Conservation (phyloP, 2,888 invertebrate species). For the Sphaerophoria taeniata region DNA sequence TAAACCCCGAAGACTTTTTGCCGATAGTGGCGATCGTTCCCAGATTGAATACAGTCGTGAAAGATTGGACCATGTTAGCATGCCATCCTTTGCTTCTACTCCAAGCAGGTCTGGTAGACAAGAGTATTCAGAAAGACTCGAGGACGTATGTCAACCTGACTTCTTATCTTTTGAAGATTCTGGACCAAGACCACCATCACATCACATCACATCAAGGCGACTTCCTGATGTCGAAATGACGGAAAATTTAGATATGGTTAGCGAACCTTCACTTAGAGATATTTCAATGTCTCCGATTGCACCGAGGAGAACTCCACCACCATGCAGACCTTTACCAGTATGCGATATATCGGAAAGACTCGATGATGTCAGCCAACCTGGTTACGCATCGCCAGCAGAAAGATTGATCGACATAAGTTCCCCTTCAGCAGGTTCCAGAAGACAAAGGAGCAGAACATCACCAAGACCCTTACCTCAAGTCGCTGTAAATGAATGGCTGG, state of each 20-base stretch:
- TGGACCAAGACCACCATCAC: neutral
- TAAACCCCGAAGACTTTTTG: conserved; percentile 14
- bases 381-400: neutral
- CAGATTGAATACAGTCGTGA: neutral
- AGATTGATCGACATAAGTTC: conserved; percentile 8
- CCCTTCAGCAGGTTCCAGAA: neutral
- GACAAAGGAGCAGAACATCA: neutral
- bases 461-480: neutral
- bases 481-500: neutral
- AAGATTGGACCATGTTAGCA: neutral
- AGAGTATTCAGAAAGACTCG: neutral
- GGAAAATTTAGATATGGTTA: conserved; percentile 5
- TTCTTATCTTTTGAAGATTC: conserved; percentile 4
- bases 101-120: neutral
- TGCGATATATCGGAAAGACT: conserved; percentile 5
- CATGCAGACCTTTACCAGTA: neutral
- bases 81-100: neutral
- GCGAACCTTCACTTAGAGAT: conserved; percentile 6
- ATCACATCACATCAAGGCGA: neutral
- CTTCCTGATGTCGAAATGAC: neutral
- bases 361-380: conserved; percentile 15
- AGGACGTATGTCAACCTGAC: neutral
- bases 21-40: conserved; percentile 7
- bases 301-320: neutral
- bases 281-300: neutral